Evolutionary conservation across 2,797 vertebrate species (phyloP), one percentile per base, ranked within the genome.

Genomic region (Falco biarmicus): DNA sequence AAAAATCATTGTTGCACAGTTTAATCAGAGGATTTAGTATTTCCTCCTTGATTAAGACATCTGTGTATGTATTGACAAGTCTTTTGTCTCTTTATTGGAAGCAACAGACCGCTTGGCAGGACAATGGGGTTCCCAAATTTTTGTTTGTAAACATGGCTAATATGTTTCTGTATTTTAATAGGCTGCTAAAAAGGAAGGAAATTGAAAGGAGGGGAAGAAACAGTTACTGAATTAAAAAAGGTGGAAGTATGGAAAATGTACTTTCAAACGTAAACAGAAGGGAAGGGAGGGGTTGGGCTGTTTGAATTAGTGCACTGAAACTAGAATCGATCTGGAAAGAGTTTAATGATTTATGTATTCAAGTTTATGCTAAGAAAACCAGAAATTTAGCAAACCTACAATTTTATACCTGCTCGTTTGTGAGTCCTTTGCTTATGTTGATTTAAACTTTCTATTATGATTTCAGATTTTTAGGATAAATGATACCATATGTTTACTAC

Each of bases 401-500:
- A 2, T 83, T 80, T 81, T 63, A 64, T 8, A 73, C 34, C 56
- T 91, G 43, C n/a, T 84, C 14, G 15, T 84, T 76, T 51, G 24
- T 66, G 15, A 88, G 28, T 28, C 13, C 15, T 77, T 75, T 77
- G 29, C 34, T 24, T 11, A 21, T 25, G 19, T 83, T 45, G 37
- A 60, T 84, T 90, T 80, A 68, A 66, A 80, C 37, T 66, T 94
- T 41, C 20, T 82, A 18, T 61, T 87, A 31, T 37, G 8, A 53
- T 70, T 74, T 94, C 77, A 84, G 51, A 73, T 84, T 89, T 95
- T 95, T 76, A 68, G 79, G 77, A 87, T 22, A 64, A 68, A 87
- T 70, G 74, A 73, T 90, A 90, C 60, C 5, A 21, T 50, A n/a
- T 45, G 16, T 87, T 50, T 71, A 39, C 43, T 74, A n/a, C 29